A percentile compares a stretch with the other conserved stretches of the same genome.
Evolutionary conservation across 1,140 invertebrate genomes (phyloP).

Genomic region (Drosophila persimilis): DNA sequence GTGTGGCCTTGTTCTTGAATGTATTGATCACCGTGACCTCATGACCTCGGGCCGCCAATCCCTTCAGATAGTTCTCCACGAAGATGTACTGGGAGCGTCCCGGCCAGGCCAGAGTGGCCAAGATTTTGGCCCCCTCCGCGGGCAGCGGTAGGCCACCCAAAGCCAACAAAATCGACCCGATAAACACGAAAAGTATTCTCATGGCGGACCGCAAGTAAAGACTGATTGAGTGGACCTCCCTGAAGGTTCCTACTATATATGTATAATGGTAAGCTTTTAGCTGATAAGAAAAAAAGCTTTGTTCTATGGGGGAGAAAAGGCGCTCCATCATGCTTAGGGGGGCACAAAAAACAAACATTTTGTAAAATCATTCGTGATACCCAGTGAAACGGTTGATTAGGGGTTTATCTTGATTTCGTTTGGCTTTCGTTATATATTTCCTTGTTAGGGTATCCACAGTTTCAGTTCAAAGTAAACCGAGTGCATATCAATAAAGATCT

Average conservation of each 20-base stretch:
- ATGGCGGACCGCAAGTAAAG: conserved; percentile 19
- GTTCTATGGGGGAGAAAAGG: not conserved
- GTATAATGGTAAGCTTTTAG: conserved; percentile 15
- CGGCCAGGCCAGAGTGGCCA: conserved; percentile 83
- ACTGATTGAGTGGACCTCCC: conserved; percentile 1
- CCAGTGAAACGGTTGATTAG: not conserved
- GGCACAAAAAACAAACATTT: not conserved
- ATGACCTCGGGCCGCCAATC: conserved; percentile 84
- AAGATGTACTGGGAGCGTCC: conserved; percentile 85
- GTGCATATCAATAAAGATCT: not conserved
- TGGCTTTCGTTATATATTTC: not conserved
- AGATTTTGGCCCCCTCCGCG: conserved; percentile 56
- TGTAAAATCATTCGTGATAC: conserved; percentile 8
- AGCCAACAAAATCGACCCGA: conserved; percentile 28
- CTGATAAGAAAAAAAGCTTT: conserved; percentile 19
- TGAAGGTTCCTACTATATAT: not conserved
- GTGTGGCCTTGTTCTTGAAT: conserved; percentile 66
- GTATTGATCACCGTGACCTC: conserved; percentile 83
- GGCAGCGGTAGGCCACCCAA: conserved; percentile 20
- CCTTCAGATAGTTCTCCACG: conserved; percentile 84
- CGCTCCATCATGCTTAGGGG: conserved; percentile 30
- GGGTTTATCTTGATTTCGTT: not conserved
- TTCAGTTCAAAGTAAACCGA: too few species aligned
- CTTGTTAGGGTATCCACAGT: not conserved
- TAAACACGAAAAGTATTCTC: conserved; percentile 13